Evolutionary conservation across 2,797 vertebrate genomes (phyloP).

Genomic region (Argentina silus): DNA sequence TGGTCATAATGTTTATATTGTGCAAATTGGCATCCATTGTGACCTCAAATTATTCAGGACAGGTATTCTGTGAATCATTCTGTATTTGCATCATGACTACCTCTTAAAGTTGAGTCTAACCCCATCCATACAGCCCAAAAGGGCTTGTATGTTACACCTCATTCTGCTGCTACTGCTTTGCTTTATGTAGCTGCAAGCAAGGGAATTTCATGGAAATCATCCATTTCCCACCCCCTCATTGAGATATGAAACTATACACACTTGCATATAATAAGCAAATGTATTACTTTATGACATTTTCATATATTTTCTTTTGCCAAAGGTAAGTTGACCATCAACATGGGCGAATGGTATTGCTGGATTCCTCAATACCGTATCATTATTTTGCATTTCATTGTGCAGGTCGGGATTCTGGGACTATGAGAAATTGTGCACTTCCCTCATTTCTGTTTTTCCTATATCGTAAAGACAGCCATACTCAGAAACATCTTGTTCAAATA

Average conservation of each 20-base stretch:
- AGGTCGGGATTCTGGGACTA: not conserved
- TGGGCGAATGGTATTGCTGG: not conserved
- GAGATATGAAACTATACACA: not conserved
- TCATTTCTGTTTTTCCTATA: not conserved
- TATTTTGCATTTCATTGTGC: slow-evolving; percentile 1
- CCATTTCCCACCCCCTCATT: not conserved
- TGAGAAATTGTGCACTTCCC: too few relatives aligned
- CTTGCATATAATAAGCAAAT: not conserved
- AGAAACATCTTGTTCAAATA: slow-evolving; percentile 14
- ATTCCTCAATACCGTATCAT: slow-evolving; percentile 5
- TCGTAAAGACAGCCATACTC: slow-evolving; percentile 8
- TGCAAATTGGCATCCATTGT: too few relatives aligned
- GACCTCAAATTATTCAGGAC: too few relatives aligned
- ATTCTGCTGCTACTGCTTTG: not conserved
- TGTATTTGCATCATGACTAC: too few relatives aligned
- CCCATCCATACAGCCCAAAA: too few relatives aligned
- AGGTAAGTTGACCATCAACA: not conserved
- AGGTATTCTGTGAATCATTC: too few relatives aligned
- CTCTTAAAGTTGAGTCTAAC: too few relatives aligned
- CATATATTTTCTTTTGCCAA: not conserved
- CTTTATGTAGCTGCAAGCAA: not conserved
- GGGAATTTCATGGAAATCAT: not conserved
- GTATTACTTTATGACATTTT: not conserved
- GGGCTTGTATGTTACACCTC: not conserved
- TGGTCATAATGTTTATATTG: too few relatives aligned